Conservation (phyloP, 2,888 invertebrate species). For the Pyrgus malvae region DNA sequence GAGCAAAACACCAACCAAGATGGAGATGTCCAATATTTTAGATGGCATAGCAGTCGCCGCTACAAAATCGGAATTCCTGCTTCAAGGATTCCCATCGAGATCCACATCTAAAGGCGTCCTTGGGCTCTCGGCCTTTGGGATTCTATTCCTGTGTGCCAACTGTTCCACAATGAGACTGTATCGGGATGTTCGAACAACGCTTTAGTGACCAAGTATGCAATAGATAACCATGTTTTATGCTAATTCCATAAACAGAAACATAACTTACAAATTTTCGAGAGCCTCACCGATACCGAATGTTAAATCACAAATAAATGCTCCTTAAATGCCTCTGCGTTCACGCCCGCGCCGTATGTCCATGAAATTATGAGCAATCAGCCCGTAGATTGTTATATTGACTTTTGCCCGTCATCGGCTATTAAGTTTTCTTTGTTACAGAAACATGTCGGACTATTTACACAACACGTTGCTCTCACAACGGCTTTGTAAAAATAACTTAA, state of each 20-base stretch:
- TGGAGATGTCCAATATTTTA: conserved; percentile 82
- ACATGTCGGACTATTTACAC: conserved; percentile 81
- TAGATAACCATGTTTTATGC: conserved; percentile 78
- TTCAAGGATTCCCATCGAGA: conserved; percentile 58
- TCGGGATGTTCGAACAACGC: conserved; percentile 66
- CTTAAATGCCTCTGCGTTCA: conserved; percentile 41
- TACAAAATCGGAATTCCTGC: conserved; percentile 76
- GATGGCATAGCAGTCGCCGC: conserved; percentile 80
- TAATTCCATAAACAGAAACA: conserved; percentile 71
- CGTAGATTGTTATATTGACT: conserved; percentile 77
- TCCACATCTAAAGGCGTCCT: conserved; percentile 19
- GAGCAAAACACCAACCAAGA: conserved; percentile 76
- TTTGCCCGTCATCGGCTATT: conserved; percentile 80
- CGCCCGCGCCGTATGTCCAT: conserved; percentile 47
- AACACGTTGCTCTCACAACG: conserved; percentile 71
- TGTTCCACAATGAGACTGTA: conserved; percentile 55
- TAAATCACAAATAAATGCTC: conserved; percentile 52
- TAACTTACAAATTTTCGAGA: conserved; percentile 74
- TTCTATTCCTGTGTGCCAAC: conserved; percentile 47
- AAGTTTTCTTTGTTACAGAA: conserved; percentile 80
- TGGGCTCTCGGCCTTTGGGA: conserved; percentile 41
- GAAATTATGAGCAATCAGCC: conserved; percentile 76
- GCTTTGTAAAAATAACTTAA: conserved; percentile 70
- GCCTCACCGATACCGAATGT: conserved; percentile 48
- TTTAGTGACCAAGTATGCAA: conserved; percentile 76